A percentile compares a stretch with the other conserved stretches of the same genome.
Evolutionary conservation across 2,888 invertebrate genomes (phyloP).

Genomic region (Magallana nippona): DNA sequence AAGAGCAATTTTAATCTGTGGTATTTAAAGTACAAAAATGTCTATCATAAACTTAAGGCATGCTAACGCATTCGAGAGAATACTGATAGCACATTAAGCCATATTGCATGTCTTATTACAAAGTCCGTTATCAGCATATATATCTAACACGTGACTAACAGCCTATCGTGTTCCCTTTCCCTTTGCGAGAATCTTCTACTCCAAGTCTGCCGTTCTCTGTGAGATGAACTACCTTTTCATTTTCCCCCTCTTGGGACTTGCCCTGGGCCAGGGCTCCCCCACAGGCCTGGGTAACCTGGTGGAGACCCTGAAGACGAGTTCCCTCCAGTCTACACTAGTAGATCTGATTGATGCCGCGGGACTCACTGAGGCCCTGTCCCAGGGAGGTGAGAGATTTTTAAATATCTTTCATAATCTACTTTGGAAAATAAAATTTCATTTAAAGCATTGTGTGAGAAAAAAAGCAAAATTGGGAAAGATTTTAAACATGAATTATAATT

Average conservation of each 20-base stretch:
- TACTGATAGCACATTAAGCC: no score
- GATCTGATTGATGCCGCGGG: slow-evolving; percentile 57
- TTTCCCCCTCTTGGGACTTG: slow-evolving; percentile 32
- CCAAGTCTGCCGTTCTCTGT: neutral
- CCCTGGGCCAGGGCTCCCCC: slow-evolving; percentile 42
- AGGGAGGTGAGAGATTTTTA: slow-evolving; percentile 52
- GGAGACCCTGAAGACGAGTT: slow-evolving; percentile 46
- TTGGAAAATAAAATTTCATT: no score
- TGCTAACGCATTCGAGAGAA: no score
- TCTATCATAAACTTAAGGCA: no score
- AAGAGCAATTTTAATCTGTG: no score
- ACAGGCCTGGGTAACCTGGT: slow-evolving; percentile 43
- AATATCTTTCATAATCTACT: no score
- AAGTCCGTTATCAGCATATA: no score
- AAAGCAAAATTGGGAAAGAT: no score
- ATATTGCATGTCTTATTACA: no score
- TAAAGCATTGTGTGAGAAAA: no score
- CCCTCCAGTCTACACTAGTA: slow-evolving; percentile 48
- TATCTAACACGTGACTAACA: neutral
- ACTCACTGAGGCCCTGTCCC: slow-evolving; percentile 52
- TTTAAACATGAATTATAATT: no score
- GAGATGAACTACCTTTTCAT: slow-evolving; percentile 26
- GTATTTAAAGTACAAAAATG: no score
- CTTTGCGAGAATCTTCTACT: neutral
- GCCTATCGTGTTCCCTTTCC: neutral